Conservation (phyloP, 2,113 vertebrate genomes). For the Hirundichthys speculiger region DNA sequence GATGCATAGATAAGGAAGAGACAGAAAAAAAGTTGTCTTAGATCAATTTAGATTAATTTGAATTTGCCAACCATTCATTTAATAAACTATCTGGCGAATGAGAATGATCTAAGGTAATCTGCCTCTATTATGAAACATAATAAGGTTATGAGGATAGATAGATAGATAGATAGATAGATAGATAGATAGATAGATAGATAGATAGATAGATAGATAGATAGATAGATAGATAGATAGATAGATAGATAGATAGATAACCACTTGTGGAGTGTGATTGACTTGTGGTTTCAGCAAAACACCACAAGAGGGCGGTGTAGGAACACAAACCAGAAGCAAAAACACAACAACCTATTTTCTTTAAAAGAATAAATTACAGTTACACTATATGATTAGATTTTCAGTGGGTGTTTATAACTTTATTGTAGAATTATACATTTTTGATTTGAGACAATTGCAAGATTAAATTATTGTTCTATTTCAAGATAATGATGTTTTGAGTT, state of each 20-base stretch:
- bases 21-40: too few relatives aligned
- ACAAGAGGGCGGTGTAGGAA: conserved; percentile 55
- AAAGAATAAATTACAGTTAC: not conserved
- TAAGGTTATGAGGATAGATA: not conserved
- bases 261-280: conserved; percentile 31
- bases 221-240: not conserved
- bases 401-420: too few relatives aligned
- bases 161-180: not conserved
- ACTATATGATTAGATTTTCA: too few relatives aligned
- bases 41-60: too few relatives aligned
- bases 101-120: not conserved
- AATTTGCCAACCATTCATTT: too few relatives aligned
- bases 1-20: too few relatives aligned
- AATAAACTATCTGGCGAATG: not conserved
- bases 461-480: too few relatives aligned
- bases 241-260: not conserved
- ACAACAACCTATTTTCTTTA: not conserved
- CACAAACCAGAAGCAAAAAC: not conserved
- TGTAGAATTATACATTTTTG: not conserved
- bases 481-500: too few relatives aligned
- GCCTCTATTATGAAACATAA: not conserved
- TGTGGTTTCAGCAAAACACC: conserved; percentile 47
- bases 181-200: not conserved
- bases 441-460: not conserved
- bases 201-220: not conserved